phyloP scores from a whole-genome alignment of 2,113 vertebrate genomes.

The Macquaria australasica region DNA sequence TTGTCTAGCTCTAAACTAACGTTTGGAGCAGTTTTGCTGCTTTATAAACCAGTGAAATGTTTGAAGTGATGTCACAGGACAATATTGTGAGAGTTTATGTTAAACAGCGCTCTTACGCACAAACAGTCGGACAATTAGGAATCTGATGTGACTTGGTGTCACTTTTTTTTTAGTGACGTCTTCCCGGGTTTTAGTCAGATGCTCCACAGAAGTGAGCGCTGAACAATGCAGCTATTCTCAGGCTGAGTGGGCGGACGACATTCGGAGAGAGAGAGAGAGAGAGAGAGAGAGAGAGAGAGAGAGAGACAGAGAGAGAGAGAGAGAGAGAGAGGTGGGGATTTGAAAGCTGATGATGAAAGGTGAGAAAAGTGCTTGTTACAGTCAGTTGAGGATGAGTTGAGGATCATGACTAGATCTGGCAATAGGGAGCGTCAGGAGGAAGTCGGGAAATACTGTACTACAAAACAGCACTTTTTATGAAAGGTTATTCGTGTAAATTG shows the following conservation, averaged over 20 bases:
- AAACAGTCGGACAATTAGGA: not conserved
- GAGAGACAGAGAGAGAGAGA: slow-evolving; percentile 20
- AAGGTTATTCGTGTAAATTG: not conserved
- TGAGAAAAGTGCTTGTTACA: slow-evolving; percentile 68
- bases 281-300: slow-evolving; percentile 9
- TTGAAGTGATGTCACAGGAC: slow-evolving; percentile 3
- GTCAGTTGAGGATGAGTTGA: slow-evolving; percentile 14
- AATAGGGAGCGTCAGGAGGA: slow-evolving; percentile 43
- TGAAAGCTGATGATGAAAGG: slow-evolving; percentile 64
- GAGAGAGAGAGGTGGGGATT: slow-evolving; percentile 21
- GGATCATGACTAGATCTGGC: slow-evolving; percentile 42
- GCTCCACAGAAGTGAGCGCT: slow-evolving; percentile 39
- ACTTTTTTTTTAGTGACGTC: slow-evolving; percentile 5
- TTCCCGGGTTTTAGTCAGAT: slow-evolving; percentile 48
- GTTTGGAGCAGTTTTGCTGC: not conserved
- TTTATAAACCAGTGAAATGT: not conserved
- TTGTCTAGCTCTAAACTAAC: not conserved
- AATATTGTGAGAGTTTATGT: slow-evolving; percentile 18
- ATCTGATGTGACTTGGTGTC: slow-evolving; percentile 32
- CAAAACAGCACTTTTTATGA: slow-evolving; percentile 10
- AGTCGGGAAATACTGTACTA: slow-evolving; percentile 18
- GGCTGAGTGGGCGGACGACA: slow-evolving; percentile 64
- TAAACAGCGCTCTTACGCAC: not conserved
- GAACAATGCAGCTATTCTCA: slow-evolving; percentile 75
- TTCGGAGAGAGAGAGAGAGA: not conserved